Evolutionary conservation across 2,888 invertebrate genomes (phyloP), one percentile per base, ranked within the genome.

Genomic region (Caenorhabditis angaria): DNA sequence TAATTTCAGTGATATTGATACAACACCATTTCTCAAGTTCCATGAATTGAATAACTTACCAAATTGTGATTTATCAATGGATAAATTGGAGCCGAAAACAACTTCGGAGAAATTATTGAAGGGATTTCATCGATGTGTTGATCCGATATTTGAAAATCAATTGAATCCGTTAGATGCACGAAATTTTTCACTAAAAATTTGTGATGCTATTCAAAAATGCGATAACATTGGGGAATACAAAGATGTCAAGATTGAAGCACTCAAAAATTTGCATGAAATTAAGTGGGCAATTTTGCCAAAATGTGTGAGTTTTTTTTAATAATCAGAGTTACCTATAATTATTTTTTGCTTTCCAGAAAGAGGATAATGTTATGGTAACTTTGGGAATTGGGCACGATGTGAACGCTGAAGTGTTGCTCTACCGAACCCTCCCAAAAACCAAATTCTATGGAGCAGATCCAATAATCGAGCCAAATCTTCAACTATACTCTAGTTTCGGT

Each of bases 361-460:
- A 50, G 12, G 4, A 50, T 2, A 50, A 50, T 12, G n/a, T 27
- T 14, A 20, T 24, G 8, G 27, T 54, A 4, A 65, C 70, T 1
- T 51, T 70, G 0, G 70, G 70, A 18, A 54, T 70, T 6, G 70
- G 70, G 2, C 70, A 70, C 41, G 70, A 70, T 20, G 58, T 58
- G 1, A 51, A 12, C 1, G 70, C 70, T 3, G 70, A 70, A 51
- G 47, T 10, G 5, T 32, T 32, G 32, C 5, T 32, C 32, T 32
- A 32, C 32, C 41, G 18, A 18, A 5, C 5, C 14, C 41, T 18
- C 10, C 41, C 41, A 6, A 41, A 41, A 12, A 41, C 41, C 5
- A 41, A 41, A 14, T 69, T 76, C 57, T 61, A 61, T 29, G 73
- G 77, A 27, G 77, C 70, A 10, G 77, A 77, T 28, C 76, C 76